Conservation (phyloP, 2,113 vertebrate species). For the Clupea harengus region DNA sequence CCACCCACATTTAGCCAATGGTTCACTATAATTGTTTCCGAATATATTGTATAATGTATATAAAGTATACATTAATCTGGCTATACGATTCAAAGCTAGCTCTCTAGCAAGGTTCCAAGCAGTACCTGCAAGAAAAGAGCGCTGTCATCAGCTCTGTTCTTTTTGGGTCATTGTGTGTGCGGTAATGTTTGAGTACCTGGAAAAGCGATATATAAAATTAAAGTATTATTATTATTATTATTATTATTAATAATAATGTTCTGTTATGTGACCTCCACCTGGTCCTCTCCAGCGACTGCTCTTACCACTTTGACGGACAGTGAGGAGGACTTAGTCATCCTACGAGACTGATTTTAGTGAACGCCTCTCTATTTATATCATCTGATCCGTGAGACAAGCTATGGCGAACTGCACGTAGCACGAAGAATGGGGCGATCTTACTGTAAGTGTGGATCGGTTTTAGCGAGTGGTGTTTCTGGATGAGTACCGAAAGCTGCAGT, state of each 20-base stretch:
- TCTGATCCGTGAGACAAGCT: background rate
- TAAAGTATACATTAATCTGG: background rate
- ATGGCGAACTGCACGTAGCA: background rate
- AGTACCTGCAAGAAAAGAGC: background rate
- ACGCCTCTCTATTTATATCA: background rate
- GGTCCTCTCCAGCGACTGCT: background rate
- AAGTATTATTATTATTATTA: no score
- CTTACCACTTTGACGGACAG: background rate
- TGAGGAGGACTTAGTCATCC: background rate
- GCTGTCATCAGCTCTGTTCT: background rate
- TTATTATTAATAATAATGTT: background rate
- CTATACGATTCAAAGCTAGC: background rate
- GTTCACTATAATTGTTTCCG: no score
- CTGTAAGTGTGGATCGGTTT: background rate
- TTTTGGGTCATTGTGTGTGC: background rate
- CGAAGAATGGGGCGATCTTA: background rate
- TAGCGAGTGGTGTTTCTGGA: background rate
- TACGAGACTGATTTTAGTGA: background rate
- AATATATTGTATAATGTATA: no score
- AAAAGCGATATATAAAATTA: no score
- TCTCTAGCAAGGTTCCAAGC: background rate
- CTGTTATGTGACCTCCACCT: background rate
- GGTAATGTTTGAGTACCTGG: no score
- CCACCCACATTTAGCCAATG: no score
- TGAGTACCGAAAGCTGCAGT: no score